These are phyloP conservation scores for Leptinotarsa peninsularis DNA, from an alignment of 2,888 invertebrate genomes.

Conservation along the genomic window DNA sequence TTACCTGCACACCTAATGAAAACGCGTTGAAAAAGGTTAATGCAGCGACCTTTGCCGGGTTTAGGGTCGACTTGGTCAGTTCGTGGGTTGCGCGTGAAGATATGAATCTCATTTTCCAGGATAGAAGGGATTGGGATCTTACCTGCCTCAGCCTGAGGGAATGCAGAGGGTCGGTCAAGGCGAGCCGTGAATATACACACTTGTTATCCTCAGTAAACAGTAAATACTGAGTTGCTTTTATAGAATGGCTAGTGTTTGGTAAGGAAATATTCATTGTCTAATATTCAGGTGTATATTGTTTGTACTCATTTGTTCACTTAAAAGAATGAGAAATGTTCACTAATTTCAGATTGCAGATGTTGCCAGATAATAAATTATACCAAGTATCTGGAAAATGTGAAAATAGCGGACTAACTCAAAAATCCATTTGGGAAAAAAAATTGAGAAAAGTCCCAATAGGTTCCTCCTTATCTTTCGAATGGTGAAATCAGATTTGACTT, in stretches of 20 bases:
- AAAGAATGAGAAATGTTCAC: no score
- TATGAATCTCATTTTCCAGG: slow-evolving; percentile 18
- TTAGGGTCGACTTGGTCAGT: background rate
- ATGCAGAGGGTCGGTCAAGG: slow-evolving; percentile 2
- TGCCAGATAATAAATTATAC: no score
- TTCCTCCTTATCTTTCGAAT: no score
- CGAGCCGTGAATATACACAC: background rate
- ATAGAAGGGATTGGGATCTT: slow-evolving; percentile 1
- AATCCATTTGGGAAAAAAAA: no score
- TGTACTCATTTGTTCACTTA: no score
- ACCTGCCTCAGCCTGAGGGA: slow-evolving; percentile 16
- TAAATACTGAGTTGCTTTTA: background rate
- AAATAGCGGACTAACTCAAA: no score
- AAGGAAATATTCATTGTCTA: background rate
- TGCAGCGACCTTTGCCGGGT: slow-evolving; percentile 8
- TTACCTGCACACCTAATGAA: slow-evolving; percentile 5
- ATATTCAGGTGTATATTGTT: background rate
- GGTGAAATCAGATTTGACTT: no score
- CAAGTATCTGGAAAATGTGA: no score
- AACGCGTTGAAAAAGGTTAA: slow-evolving; percentile 6
- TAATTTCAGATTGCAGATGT: no score
- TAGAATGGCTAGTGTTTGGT: background rate
- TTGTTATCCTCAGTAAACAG: background rate
- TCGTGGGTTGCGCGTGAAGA: slow-evolving; percentile 10
- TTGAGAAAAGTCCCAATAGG: no score